phyloP scores from a whole-genome alignment of 2,113 vertebrate species.

The Pterophyllum scalare region DNA sequence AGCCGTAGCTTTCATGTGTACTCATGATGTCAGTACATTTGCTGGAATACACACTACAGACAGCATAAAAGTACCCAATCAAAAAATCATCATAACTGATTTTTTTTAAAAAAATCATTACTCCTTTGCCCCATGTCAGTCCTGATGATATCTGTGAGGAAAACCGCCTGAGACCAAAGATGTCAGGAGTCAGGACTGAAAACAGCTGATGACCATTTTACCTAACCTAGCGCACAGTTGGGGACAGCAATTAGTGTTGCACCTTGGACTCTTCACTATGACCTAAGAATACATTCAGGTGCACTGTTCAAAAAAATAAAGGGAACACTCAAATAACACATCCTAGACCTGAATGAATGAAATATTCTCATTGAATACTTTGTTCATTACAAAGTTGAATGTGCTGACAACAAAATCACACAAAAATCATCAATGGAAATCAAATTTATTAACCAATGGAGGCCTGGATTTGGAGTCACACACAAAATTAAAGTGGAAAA shows the following conservation, averaged over 20 bases:
- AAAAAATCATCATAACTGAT: neutral
- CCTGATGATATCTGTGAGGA: neutral
- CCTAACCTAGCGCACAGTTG: neutral
- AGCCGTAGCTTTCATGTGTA: rapidly evolving
- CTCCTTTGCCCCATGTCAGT: rapidly evolving
- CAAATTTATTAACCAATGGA: too few species aligned
- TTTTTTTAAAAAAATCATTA: neutral
- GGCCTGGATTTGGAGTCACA: too few species aligned
- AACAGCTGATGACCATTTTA: neutral
- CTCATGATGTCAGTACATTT: neutral
- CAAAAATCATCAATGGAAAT: too few species aligned
- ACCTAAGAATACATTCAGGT: neutral
- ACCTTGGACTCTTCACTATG: neutral
- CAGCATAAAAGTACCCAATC: neutral
- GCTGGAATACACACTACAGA: neutral
- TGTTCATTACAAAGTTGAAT: too few species aligned
- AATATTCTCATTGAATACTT: too few species aligned
- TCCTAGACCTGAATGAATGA: too few species aligned
- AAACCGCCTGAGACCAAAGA: neutral
- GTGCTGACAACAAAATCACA: too few species aligned
- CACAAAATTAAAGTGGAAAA: too few species aligned
- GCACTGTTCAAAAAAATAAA: neutral
- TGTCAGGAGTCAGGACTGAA: neutral
- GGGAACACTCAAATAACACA: too few species aligned
- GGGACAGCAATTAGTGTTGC: neutral